Conservation (phyloP, 2,113 vertebrate species). For the Cariama cristata region DNA sequence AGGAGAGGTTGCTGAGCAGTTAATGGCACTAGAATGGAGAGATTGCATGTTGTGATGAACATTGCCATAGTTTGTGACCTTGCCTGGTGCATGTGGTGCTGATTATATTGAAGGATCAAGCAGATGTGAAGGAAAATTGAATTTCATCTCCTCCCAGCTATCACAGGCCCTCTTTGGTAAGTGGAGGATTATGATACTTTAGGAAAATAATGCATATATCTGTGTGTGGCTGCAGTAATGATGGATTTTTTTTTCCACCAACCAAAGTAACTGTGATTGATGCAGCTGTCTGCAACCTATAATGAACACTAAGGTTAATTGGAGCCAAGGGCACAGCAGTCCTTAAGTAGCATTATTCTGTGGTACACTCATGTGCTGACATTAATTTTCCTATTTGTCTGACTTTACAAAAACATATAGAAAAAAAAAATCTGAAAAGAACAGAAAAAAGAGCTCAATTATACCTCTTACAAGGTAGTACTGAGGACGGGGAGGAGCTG, state of each 20-base stretch:
- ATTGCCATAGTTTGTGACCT: constrained; percentile 10
- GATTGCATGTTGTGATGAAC: constrained; percentile 4
- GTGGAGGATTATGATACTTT: constrained; percentile 60
- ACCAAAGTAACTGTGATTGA: constrained; percentile 61
- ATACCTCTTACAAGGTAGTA: not conserved
- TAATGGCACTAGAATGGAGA: constrained; percentile 32
- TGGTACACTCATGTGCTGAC: constrained; percentile 9
- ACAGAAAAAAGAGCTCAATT: constrained; percentile 20
- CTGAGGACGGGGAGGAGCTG: not conserved
- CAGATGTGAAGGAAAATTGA: constrained; percentile 42
- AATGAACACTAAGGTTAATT: constrained; percentile 58
- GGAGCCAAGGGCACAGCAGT: constrained; percentile 54
- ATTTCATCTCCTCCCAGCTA: constrained; percentile 27
- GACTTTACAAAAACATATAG: constrained; percentile 55
- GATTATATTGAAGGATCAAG: constrained; percentile 26
- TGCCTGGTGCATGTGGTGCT: not conserved
- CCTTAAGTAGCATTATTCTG: constrained; percentile 49
- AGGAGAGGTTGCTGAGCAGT: constrained; percentile 37
- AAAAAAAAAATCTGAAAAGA: not conserved
- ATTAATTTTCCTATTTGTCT: constrained; percentile 68
- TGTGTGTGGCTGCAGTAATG: constrained; percentile 44
- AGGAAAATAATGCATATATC: constrained; percentile 28
- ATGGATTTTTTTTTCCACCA: constrained; percentile 27
- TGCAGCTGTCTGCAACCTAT: constrained; percentile 52
- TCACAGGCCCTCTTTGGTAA: constrained; percentile 56